Evolutionary conservation across 1,140 invertebrate species (phyloP).

Genomic region (Homarus americanus): DNA sequence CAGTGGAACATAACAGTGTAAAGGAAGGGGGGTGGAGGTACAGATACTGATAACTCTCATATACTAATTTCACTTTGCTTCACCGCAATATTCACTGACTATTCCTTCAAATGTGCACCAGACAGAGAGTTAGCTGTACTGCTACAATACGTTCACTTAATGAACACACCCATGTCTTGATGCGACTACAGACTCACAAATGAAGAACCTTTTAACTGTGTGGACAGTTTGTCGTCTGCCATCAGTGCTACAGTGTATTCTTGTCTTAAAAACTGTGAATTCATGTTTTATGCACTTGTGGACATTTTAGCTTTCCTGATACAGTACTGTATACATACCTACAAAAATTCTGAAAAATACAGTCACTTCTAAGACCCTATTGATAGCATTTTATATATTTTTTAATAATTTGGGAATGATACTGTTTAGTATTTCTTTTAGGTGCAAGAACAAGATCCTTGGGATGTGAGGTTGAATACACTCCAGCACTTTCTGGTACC

Average conservation of each 20-base stretch:
- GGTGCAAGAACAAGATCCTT: background rate
- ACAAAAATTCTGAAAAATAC: no score
- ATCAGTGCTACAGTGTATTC: background rate
- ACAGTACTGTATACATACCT: no score
- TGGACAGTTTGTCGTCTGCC: background rate
- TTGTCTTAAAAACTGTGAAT: no score
- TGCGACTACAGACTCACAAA: background rate
- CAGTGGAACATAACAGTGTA: background rate
- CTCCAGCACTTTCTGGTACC: background rate
- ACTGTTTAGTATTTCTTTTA: no score
- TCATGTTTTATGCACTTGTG: no score
- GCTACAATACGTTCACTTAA: background rate
- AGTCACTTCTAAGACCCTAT: no score
- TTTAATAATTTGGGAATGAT: no score
- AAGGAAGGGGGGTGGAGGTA: background rate
- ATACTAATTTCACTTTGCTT: background rate
- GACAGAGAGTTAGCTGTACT: background rate
- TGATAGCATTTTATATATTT: no score
- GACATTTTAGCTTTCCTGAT: no score
- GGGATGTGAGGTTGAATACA: background rate
- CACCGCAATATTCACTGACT: background rate
- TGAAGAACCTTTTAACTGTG: background rate
- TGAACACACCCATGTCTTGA: background rate
- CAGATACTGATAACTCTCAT: background rate
- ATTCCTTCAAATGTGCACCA: background rate